A percentile compares a stretch with the other conserved stretches of the same genome.
Evolutionary conservation across 2,888 invertebrate species (phyloP).

Genomic region (Coenonympha arcania): DNA sequence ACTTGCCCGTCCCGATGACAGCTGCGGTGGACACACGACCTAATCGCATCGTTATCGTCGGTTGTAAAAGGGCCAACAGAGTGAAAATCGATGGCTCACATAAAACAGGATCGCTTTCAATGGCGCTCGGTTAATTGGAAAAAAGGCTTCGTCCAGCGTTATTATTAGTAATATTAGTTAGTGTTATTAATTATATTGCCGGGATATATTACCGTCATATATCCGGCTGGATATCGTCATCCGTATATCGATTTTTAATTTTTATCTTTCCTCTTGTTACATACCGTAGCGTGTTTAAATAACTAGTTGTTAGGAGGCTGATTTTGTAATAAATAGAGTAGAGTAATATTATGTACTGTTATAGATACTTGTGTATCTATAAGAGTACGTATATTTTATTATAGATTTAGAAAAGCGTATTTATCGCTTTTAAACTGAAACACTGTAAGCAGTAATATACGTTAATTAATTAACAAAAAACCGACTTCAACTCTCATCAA

Average conservation of each 20-base stretch:
- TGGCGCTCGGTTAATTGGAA: constrained; percentile 12
- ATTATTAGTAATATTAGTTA: constrained; percentile 4
- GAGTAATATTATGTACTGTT: too few relatives aligned
- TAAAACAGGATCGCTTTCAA: constrained; percentile 15
- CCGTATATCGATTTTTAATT: not conserved
- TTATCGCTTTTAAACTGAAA: too few relatives aligned
- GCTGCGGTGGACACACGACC: too few relatives aligned
- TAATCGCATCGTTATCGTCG: not conserved
- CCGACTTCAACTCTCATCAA: too few relatives aligned
- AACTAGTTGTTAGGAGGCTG: too few relatives aligned
- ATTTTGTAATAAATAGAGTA: too few relatives aligned
- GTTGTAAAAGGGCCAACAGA: not conserved
- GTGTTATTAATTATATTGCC: not conserved
- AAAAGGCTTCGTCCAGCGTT: constrained; percentile 8
- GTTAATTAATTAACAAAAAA: too few relatives aligned
- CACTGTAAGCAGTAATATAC: too few relatives aligned
- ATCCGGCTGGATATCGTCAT: not conserved
- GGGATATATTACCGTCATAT: not conserved
- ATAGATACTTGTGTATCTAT: too few relatives aligned
- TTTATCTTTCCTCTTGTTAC: not conserved
- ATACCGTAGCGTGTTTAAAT: not conserved
- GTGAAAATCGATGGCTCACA: constrained; percentile 13
- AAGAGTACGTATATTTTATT: too few relatives aligned
- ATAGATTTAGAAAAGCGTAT: too few relatives aligned
- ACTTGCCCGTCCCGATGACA: too few relatives aligned